Percentiles rank a stretch among this genome's conserved stretches.
These are phyloP conservation scores for Pterostichus madidus DNA, from an alignment of 2,888 invertebrate genomes.

Conservation along the genomic window DNA sequence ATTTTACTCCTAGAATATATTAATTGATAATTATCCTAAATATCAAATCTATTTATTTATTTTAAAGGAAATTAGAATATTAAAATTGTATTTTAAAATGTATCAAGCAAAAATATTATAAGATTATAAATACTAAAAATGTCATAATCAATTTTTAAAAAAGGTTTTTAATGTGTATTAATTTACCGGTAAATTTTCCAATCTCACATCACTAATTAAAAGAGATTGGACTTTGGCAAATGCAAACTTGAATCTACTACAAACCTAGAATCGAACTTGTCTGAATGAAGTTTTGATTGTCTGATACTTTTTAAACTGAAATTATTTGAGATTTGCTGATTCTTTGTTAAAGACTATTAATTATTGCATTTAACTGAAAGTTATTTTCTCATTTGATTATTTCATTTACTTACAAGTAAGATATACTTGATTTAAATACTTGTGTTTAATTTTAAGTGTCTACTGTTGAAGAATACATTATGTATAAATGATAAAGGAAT, in stretches of 20 bases:
- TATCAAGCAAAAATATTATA: neutral
- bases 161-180: neutral
- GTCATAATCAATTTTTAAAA: neutral
- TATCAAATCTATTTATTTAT: slow-evolving; percentile 44
- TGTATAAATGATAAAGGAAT: slow-evolving; percentile 59
- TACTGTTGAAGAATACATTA: slow-evolving; percentile 47
- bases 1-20: neutral
- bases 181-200: slow-evolving; percentile 39
- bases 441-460: slow-evolving; percentile 54
- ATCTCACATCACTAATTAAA: slow-evolving; percentile 48
- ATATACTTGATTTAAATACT: slow-evolving; percentile 44
- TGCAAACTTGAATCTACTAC: slow-evolving; percentile 48
- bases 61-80: slow-evolving; percentile 17
- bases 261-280: slow-evolving; percentile 10
- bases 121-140: neutral
- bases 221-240: slow-evolving; percentile 49
- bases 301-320: neutral
- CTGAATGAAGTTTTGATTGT: slow-evolving; percentile 16
- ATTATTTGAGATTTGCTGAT: slow-evolving; percentile 39
- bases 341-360: slow-evolving; percentile 37
- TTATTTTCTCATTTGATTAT: slow-evolving; percentile 51
- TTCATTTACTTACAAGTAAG: slow-evolving; percentile 52
- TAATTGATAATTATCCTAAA: slow-evolving; percentile 8
- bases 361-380: slow-evolving; percentile 55
- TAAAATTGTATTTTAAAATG: slow-evolving; percentile 4